These are phyloP conservation scores for Loris lydekkerianus DNA, from an alignment of 2,797 vertebrate genomes.

Conservation along the genomic window DNA sequence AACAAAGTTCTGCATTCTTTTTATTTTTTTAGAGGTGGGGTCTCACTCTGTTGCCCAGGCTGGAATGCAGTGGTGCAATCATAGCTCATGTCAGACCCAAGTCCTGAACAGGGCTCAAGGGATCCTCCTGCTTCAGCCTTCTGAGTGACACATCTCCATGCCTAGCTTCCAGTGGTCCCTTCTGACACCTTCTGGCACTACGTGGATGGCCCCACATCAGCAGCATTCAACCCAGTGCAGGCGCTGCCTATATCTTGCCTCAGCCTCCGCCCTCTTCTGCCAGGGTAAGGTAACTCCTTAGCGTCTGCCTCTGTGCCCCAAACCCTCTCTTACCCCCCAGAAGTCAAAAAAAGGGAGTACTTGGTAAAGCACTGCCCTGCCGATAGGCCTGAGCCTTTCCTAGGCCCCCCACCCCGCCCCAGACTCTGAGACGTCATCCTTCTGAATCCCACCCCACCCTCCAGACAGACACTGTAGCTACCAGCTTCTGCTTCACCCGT, in stretches of 20 bases:
- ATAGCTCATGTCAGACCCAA: background rate
- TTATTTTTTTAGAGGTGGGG: background rate
- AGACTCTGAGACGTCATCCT: background rate
- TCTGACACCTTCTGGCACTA: no score
- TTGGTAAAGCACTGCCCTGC: background rate
- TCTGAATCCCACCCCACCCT: background rate
- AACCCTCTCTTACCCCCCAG: background rate
- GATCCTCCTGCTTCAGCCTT: background rate
- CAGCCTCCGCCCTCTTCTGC: background rate
- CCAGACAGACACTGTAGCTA: background rate
- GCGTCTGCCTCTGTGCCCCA: background rate
- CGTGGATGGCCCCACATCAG: no score
- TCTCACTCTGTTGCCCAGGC: background rate
- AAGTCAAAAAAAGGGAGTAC: background rate
- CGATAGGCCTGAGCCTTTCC: background rate
- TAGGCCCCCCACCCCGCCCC: background rate
- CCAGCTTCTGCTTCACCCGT: background rate
- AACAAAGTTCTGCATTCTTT: background rate
- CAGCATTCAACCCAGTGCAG: background rate
- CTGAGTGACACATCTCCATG: background rate
- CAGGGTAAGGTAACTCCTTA: background rate
- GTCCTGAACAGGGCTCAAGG: background rate
- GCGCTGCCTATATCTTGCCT: no score
- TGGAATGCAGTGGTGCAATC: background rate
- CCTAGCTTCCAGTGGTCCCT: no score